Conservation (phyloP, 2,797 vertebrate genomes). For the Hybognathus amarus region DNA sequence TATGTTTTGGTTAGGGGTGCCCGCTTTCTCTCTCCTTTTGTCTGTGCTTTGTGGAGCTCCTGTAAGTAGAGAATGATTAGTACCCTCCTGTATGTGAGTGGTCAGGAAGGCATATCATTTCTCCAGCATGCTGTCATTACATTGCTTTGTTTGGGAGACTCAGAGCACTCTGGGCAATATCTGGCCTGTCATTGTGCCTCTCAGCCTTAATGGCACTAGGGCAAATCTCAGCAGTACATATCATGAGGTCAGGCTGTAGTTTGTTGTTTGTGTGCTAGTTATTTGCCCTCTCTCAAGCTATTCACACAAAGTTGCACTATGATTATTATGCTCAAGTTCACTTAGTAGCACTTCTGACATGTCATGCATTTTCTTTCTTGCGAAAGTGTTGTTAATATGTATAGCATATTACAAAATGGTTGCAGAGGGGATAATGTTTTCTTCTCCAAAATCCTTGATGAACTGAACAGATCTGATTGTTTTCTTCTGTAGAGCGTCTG, state of each 20-base stretch:
- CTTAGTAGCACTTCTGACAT: slow-evolving; percentile 7
- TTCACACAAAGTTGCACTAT: neutral
- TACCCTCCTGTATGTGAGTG: slow-evolving; percentile 73
- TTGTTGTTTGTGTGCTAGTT: neutral
- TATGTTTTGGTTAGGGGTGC: slow-evolving; percentile 43
- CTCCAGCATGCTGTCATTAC: slow-evolving; percentile 79
- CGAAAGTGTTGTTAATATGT: neutral
- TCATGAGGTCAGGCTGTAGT: slow-evolving; percentile 27
- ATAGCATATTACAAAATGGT: neutral
- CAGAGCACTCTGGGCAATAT: slow-evolving; percentile 68
- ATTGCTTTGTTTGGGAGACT: slow-evolving; percentile 71
- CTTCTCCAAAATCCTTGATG: neutral
- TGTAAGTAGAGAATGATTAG: slow-evolving; percentile 80
- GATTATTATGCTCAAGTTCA: slow-evolving; percentile 15
- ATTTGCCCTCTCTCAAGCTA: slow-evolving; percentile 9
- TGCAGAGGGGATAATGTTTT: neutral
- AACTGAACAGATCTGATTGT: neutral
- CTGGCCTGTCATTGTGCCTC: slow-evolving; percentile 66
- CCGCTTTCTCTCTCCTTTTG: slow-evolving; percentile 60
- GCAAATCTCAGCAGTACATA: slow-evolving; percentile 52
- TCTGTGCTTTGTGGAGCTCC: slow-evolving; percentile 61
- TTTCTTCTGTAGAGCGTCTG: slow-evolving; percentile 5
- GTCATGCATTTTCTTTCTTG: neutral
- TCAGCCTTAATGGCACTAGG: slow-evolving; percentile 65
- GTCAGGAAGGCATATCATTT: slow-evolving; percentile 76